Evolutionary conservation across 2,113 vertebrate species (phyloP).

Genomic region (Nycticebus coucang): DNA sequence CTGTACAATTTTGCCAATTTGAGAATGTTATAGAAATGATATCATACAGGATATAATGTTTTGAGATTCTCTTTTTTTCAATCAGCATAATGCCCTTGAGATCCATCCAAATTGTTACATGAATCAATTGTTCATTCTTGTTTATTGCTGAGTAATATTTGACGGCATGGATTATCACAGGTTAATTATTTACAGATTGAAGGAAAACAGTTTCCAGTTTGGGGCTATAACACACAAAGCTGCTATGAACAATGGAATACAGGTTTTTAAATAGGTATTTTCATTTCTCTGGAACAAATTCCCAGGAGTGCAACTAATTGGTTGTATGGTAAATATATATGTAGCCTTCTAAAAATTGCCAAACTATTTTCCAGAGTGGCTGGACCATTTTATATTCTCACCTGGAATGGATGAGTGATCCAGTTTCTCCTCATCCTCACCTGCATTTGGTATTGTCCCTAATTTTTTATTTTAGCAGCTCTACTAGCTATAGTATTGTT

Average conservation of each 20-base stretch:
- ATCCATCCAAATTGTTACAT: not conserved
- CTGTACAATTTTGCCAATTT: not conserved
- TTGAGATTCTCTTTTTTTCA: not conserved
- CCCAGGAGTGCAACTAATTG: not conserved
- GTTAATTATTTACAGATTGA: not conserved
- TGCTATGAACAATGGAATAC: not conserved
- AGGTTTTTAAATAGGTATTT: not conserved
- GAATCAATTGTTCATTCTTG: not conserved
- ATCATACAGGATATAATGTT: not conserved
- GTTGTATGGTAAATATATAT: not conserved
- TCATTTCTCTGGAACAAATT: not conserved
- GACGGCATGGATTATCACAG: not conserved
- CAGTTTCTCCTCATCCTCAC: not conserved
- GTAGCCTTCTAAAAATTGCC: not conserved
- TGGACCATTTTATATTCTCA: not conserved
- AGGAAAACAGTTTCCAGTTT: not conserved
- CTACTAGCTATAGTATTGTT: not conserved
- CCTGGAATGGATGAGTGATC: not conserved
- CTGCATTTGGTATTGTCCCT: not conserved
- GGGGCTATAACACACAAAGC: not conserved
- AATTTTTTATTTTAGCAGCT: constrained; percentile 15
- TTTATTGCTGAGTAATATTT: not conserved
- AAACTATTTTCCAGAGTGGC: not conserved
- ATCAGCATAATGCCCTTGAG: not conserved
- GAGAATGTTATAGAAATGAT: not conserved